Base-by-base conservation (phyloP, 2,888 invertebrate genomes). In the Eledone cirrhosa region DNA sequence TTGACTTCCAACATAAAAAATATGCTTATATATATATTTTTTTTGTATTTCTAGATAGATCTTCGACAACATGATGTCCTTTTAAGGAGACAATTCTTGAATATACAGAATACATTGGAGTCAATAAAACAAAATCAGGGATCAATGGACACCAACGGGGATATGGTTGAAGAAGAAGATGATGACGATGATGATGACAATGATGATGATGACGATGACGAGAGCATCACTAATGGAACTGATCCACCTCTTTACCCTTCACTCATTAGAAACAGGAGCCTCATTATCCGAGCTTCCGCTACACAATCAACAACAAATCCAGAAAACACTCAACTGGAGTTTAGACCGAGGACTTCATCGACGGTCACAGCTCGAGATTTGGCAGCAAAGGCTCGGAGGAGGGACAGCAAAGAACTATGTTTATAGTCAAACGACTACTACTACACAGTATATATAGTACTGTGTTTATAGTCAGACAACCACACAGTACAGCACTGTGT, bases 351-450 rank as follows among this genome's bases (percentile, higher is more conserved):
- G 14, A 87, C 88, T 33, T 85, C 84, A 19, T 87, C 88, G 47
- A 87, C 87, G 85, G 84, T 85, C 83, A 88, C 87, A 4, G 86
- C 87, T 47, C 81, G 87, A 80, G 88, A 88, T 83, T 80, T 87
- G 63, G 86, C 87, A 14, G 87, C 88, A 8, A 76, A 86, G 27
- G 87, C 88, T 65, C 85, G 88, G 79, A 77, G 87, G 78, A 80
- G 88, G 16, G 88, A 87, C 2, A 87, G 87, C 79, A 87, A 87
- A 77, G 87, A 87, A 75, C 80, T 87, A 47, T 76, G 76, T 76
- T 29, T 76, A 48, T 76, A 76, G 22, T 72, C 41, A 41, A 41
- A 41, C 33, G 33, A 41, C 5, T 41, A 41, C 3, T n/a, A n/a
- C n/a, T n/a, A n/a, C n/a, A n/a, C n/a, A n/a, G n/a, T n/a, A n/a